Conservation (phyloP, 2,113 vertebrate species). For the Protobothrops flavoviridis region DNA sequence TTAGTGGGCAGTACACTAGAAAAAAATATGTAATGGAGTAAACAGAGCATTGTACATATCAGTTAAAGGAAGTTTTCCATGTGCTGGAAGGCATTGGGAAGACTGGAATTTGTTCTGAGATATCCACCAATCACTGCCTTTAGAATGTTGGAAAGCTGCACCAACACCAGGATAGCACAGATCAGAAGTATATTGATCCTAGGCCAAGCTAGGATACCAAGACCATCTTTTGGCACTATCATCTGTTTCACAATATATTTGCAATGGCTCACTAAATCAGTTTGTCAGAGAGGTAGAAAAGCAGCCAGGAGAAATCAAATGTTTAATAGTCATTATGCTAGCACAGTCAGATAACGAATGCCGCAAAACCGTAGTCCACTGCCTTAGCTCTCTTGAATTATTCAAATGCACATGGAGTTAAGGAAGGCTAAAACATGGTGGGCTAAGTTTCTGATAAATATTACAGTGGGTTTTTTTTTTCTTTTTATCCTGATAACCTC, state of each 20-base stretch:
- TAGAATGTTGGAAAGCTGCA: not conserved
- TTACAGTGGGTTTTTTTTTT: slow-evolving; percentile 44
- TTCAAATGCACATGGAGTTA: slow-evolving; percentile 74
- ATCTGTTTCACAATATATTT: not conserved
- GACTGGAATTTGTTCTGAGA: not conserved
- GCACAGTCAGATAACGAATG: not conserved
- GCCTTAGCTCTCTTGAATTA: slow-evolving; percentile 66
- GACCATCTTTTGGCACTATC: too few species aligned
- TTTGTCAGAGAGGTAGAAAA: not conserved
- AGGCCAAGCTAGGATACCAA: not conserved
- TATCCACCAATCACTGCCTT: not conserved
- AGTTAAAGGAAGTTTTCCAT: not conserved
- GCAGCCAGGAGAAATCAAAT: not conserved
- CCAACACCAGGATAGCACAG: not conserved
- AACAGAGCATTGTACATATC: not conserved
- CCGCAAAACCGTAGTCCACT: not conserved
- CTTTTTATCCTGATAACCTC: slow-evolving; percentile 77
- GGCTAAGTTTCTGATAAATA: slow-evolving; percentile 71
- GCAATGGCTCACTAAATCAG: not conserved
- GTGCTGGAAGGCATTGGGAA: not conserved
- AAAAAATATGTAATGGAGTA: not conserved
- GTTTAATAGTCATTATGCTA: not conserved
- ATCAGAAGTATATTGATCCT: not conserved
- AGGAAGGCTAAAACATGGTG: slow-evolving; percentile 69
- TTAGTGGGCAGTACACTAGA: not conserved